A percentile compares a stretch with the other conserved stretches of the same genome.
These are phyloP conservation scores for Lagenorhynchus albirostris DNA, from an alignment of 2,113 vertebrate genomes.

Conservation along the genomic window DNA sequence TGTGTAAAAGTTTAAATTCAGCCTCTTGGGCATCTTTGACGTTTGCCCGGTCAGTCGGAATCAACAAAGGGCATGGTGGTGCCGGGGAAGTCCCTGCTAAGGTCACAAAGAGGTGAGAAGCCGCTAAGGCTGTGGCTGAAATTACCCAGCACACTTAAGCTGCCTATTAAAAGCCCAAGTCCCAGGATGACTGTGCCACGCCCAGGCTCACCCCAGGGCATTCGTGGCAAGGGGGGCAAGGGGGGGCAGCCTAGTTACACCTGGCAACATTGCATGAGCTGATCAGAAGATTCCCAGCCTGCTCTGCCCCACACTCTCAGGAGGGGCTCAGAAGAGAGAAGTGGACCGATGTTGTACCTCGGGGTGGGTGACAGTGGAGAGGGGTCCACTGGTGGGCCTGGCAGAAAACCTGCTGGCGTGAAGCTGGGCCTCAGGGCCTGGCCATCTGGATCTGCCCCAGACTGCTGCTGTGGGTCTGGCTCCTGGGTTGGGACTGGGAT, in stretches of 20 bases:
- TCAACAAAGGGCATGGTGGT: background rate
- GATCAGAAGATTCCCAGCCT: background rate
- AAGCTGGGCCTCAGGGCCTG: background rate
- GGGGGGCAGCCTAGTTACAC: background rate
- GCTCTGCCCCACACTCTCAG: background rate
- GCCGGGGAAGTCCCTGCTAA: background rate
- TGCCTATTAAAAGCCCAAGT: background rate
- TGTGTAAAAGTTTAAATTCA: background rate
- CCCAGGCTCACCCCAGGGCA: background rate
- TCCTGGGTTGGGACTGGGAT: background rate
- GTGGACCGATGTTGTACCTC: background rate
- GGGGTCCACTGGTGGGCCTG: background rate
- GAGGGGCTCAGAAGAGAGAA: background rate
- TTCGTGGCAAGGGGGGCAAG: too few species aligned
- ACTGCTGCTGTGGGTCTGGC: too few species aligned
- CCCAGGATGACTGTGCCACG: background rate
- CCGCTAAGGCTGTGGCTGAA: background rate
- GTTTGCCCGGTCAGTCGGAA: background rate
- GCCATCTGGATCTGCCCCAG: background rate
- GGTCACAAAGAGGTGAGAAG: background rate
- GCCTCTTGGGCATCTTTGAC: background rate
- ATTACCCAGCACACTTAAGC: slow-evolving; percentile 8
- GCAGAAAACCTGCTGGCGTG: background rate
- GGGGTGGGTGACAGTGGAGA: background rate
- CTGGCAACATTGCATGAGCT: background rate